Conservation (phyloP, 2,888 invertebrate species). For the Phortica okadai region DNA sequence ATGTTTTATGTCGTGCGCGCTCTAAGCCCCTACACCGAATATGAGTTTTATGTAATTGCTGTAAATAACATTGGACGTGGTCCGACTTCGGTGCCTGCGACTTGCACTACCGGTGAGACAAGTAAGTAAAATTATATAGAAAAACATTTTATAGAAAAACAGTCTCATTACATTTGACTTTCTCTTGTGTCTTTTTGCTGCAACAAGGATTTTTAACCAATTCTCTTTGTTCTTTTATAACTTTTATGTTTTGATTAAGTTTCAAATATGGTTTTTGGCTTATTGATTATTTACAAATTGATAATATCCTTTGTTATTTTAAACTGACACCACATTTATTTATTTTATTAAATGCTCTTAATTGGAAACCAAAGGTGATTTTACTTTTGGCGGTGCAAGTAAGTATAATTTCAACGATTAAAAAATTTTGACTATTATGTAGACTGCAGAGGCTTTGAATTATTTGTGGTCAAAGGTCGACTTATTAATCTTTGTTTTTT, state of each 20-base stretch:
- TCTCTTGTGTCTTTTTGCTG: slow-evolving; percentile 54
- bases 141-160: not conserved
- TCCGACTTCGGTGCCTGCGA: slow-evolving; percentile 89
- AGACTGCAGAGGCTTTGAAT: no score
- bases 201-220: slow-evolving; percentile 51
- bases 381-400: slow-evolving; percentile 85
- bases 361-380: slow-evolving; percentile 80
- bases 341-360: slow-evolving; percentile 47
- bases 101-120: slow-evolving; percentile 97
- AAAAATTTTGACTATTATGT: slow-evolving; percentile 20
- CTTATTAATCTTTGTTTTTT: slow-evolving; percentile 12
- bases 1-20: slow-evolving; percentile 94
- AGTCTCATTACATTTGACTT: slow-evolving; percentile 34
- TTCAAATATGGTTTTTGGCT: slow-evolving; percentile 7
- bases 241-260: slow-evolving; percentile 33
- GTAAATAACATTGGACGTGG: slow-evolving; percentile 96
- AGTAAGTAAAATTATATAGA: slow-evolving; percentile 81
- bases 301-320: slow-evolving; percentile 31
- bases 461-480: no score
- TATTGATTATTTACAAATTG: slow-evolving; percentile 21
- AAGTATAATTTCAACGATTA: slow-evolving; percentile 75
- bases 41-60: slow-evolving; percentile 96
- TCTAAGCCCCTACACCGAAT: slow-evolving; percentile 95
- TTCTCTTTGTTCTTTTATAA: slow-evolving; percentile 26
- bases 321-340: slow-evolving; percentile 42